Conservation (phyloP, 2,888 invertebrate species). For the Callyntrura guangdongensis region DNA sequence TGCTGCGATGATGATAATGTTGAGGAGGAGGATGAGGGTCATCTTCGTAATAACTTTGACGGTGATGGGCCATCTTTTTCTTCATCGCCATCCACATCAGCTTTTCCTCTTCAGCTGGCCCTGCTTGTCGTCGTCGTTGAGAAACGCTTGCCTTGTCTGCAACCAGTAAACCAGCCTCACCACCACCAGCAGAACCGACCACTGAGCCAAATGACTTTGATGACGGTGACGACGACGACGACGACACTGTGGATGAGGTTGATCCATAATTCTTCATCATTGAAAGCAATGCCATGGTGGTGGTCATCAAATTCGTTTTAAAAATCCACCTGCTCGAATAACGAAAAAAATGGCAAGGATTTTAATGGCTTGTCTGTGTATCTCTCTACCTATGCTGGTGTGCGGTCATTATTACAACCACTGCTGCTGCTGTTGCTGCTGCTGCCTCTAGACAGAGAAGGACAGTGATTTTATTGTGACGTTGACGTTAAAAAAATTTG, state of each 20-base stretch:
- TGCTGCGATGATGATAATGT: neutral
- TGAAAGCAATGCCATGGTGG: slow-evolving; percentile 59
- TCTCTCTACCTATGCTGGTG: too few species aligned
- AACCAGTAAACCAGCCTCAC: too few species aligned
- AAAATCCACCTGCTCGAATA: slow-evolving; percentile 47
- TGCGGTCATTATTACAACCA: neutral
- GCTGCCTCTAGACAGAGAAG: neutral
- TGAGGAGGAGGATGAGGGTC: slow-evolving; percentile 10
- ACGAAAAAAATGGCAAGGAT: neutral
- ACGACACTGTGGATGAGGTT: slow-evolving; percentile 26
- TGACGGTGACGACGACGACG: neutral
- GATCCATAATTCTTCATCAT: slow-evolving; percentile 60
- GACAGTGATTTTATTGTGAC: slow-evolving; percentile 24
- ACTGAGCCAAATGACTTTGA: slow-evolving; percentile 12
- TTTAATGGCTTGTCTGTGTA: too few species aligned
- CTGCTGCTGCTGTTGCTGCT: neutral
- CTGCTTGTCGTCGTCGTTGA: neutral
- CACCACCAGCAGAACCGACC: too few species aligned
- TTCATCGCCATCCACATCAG: neutral
- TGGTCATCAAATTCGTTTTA: slow-evolving; percentile 2
- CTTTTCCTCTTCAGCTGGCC: neutral
- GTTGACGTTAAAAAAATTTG: neutral
- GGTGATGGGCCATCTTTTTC: neutral
- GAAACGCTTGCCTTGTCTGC: too few species aligned
- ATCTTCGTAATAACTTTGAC: neutral